These are phyloP conservation scores for Cheilosia variabilis DNA, from an alignment of 2,888 invertebrate genomes.

Conservation along the genomic window DNA sequence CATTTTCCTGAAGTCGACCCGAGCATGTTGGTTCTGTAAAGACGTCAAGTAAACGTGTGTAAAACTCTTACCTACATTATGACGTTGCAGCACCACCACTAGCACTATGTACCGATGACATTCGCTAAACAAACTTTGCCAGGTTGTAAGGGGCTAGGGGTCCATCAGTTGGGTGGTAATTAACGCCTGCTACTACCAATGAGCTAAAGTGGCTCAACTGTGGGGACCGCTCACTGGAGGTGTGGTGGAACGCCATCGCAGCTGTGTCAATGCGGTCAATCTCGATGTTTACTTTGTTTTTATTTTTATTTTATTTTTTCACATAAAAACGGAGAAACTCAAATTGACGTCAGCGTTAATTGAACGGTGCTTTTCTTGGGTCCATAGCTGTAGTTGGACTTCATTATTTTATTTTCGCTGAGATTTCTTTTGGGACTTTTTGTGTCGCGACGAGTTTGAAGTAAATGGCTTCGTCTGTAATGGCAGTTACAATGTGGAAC, in stretches of 20 bases:
- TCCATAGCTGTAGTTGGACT: background rate
- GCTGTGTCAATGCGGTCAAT: conserved; percentile 33
- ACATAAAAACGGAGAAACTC: conserved; percentile 40
- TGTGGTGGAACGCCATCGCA: background rate
- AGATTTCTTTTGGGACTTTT: background rate
- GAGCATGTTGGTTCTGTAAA: conserved; percentile 4
- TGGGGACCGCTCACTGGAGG: background rate
- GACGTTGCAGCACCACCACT: conserved; percentile 5
- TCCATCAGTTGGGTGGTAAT: conserved; percentile 33
- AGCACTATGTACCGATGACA: conserved; percentile 13
- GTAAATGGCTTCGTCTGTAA: background rate
- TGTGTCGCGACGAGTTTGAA: background rate
- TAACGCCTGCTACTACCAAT: conserved; percentile 59
- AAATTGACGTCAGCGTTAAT: conserved; percentile 67
- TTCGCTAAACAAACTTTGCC: conserved; percentile 41
- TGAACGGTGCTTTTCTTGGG: conserved; percentile 39
- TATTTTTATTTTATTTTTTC: too few relatives aligned
- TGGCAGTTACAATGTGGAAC: background rate
- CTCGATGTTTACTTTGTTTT: conserved; percentile 29
- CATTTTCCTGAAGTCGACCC: background rate
- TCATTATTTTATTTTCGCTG: background rate
- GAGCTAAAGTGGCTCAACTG: conserved; percentile 6
- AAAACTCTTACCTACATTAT: conserved; percentile 12
- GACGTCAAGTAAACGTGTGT: conserved; percentile 31
- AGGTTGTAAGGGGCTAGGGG: conserved; percentile 10